Evolutionary conservation across 2,797 vertebrate species (phyloP), one percentile per base, ranked within the genome.

Genomic region (Myiotriccus ornatus): DNA sequence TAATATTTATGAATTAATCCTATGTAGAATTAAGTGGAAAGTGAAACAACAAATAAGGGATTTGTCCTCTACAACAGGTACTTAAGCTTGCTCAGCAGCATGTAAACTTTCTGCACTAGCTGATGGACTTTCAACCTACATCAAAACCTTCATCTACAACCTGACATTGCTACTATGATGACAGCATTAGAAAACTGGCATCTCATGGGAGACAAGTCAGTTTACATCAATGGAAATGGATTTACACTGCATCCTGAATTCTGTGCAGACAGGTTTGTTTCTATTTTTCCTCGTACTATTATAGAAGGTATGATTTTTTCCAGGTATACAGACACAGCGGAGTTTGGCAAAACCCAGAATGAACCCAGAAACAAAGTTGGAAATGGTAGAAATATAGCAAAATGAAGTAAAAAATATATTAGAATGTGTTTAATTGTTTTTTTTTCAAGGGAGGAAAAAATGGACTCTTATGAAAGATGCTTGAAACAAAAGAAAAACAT

Each of bases 131-230:
- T 86, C 65, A 91, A 35, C 44, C 34, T 53, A 49, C 41, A 81
- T 76, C 63, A 84, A 90, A 92, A 93, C 24, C 34, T 96, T 47
- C 50, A 63, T 92, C 81, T 91, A 62, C 79, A 81, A 86, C 69
- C 70, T 75, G 80, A 34, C 64, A 50, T 78, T 78, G 57, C 75
- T 84, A 6, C 50, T 74, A 3, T 74, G 78, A 80, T 83, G 75
- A 50, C 75, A 80, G 56, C 37, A 21, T 50, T 78, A 90, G 63
- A 85, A 91, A 91, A 78, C 46, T 65, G 69, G 25, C n/a, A 37
- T 86, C 79, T 83, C 69, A 20, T 47, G 87, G 71, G 79, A 84
- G 49, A 69, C 11, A 75, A 89, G 43, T 74, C 91, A 89, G 65
- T 89, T 89, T 78, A 46, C 64, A 50, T 77, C 85, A 75, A 2